Percentiles rank a stretch among this genome's conserved stretches.
Conservation (phyloP, 2,113 vertebrate genomes). For the Prinia subflava region DNA sequence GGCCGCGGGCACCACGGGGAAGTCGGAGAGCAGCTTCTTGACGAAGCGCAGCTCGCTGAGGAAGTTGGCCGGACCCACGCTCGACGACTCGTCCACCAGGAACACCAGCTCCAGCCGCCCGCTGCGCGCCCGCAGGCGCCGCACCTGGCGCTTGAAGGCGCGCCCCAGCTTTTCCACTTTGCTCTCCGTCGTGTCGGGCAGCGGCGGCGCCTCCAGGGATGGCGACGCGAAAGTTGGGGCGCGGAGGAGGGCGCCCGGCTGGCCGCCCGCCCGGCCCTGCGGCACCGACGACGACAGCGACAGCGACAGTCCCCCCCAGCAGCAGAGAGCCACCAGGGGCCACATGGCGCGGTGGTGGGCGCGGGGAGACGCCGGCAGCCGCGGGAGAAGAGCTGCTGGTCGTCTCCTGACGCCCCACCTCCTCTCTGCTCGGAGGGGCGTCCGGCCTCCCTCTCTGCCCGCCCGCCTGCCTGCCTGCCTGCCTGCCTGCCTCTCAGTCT, state of each 20-base stretch:
- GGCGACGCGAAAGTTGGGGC: not conserved
- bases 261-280: slow-evolving; percentile 50
- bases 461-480: too few species aligned
- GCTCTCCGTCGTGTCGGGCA: slow-evolving; percentile 78
- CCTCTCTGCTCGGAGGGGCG: not conserved
- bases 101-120: slow-evolving; percentile 89
- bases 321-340: slow-evolving; percentile 66
- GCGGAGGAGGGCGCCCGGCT: slow-evolving; percentile 24
- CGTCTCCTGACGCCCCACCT: slow-evolving; percentile 1
- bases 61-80: slow-evolving; percentile 91
- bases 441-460: not conserved
- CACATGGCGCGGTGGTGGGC: slow-evolving; percentile 57
- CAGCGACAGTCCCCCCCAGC: slow-evolving; percentile 58
- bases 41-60: slow-evolving; percentile 92
- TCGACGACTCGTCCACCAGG: slow-evolving; percentile 96
- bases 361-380: not conserved
- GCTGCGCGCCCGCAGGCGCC: slow-evolving; percentile 86
- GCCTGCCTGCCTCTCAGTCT: too few species aligned
- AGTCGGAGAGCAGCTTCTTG: slow-evolving; percentile 95
- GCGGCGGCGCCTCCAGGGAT: slow-evolving; percentile 3
- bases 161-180: slow-evolving; percentile 90
- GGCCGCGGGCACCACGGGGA: slow-evolving; percentile 89
- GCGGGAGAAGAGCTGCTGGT: not conserved
- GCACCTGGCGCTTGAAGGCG: slow-evolving; percentile 87
- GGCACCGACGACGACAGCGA: slow-evolving; percentile 20